Evolutionary conservation across 2,797 vertebrate genomes (phyloP).

Genomic region (Pseudomugil gertrudae): DNA sequence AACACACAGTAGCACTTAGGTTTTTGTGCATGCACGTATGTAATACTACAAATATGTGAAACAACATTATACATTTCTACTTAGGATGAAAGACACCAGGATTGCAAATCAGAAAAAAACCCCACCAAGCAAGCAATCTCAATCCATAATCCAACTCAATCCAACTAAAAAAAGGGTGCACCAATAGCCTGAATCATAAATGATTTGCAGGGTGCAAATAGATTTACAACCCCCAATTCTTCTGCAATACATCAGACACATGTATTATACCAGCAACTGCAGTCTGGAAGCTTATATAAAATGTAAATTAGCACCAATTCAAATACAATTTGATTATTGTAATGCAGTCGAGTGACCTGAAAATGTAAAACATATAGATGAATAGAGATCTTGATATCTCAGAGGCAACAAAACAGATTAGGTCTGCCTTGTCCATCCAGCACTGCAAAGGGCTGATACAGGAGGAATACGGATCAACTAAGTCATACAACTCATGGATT

Average conservation of each 20-base stretch:
- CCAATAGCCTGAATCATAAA: neutral
- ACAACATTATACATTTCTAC: neutral
- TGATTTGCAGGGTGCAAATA: neutral
- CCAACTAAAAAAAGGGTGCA: neutral
- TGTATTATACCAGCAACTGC: neutral
- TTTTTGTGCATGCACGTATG: neutral
- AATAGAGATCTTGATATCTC: neutral
- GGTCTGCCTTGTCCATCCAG: neutral
- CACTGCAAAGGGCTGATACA: neutral
- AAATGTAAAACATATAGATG: neutral
- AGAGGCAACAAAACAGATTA: neutral
- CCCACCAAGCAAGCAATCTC: no score
- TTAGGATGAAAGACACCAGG: neutral
- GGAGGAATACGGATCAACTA: no score
- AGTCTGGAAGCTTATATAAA: neutral
- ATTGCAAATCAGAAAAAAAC: neutral
- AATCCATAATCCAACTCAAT: neutral
- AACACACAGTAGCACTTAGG: no score
- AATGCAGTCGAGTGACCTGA: neutral
- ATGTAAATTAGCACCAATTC: neutral
- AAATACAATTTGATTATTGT: neutral
- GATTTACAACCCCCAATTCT: no score
- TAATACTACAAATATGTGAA: neutral
- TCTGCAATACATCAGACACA: no score
- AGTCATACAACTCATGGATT: neutral